A percentile compares a stretch with the other conserved stretches of the same genome.
These are phyloP conservation scores for Eueides isabella DNA, from an alignment of 1,140 invertebrate species.

Conservation along the genomic window DNA sequence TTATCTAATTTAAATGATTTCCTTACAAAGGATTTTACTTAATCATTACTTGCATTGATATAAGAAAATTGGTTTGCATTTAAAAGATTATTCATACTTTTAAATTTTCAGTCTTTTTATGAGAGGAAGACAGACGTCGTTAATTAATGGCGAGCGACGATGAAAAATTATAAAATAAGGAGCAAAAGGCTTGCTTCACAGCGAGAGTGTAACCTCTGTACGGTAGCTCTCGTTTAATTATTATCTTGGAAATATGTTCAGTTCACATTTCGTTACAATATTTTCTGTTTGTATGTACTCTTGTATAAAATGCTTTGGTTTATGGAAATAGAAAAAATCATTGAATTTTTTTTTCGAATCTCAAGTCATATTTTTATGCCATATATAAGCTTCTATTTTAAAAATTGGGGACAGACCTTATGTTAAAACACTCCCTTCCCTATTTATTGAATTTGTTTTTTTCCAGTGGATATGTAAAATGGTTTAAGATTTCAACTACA, in stretches of 20 bases:
- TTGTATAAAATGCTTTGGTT: background rate
- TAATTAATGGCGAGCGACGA: slow-evolving; percentile 27
- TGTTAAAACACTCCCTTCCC: background rate
- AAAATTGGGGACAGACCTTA: too few relatives aligned
- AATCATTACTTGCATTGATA: slow-evolving; percentile 2
- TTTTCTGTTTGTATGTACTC: background rate
- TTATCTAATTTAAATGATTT: too few relatives aligned
- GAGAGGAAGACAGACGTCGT: slow-evolving; percentile 27
- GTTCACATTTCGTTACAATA: background rate
- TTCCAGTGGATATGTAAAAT: too few relatives aligned
- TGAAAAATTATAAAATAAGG: slow-evolving; percentile 21
- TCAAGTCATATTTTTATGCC: background rate
- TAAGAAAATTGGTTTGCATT: slow-evolving; percentile 10
- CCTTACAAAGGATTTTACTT: background rate
- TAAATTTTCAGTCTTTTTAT: slow-evolving; percentile 27
- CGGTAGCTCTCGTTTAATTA: slow-evolving; percentile 24
- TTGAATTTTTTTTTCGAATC: background rate
- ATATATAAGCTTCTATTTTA: too few relatives aligned
- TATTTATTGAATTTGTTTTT: too few relatives aligned
- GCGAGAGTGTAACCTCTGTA: slow-evolving; percentile 22
- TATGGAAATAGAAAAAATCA: background rate
- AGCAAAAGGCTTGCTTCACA: slow-evolving; percentile 14
- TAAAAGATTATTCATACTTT: slow-evolving; percentile 26
- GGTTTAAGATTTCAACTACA: too few relatives aligned
- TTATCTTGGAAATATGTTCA: slow-evolving; percentile 11